Percentiles rank a stretch among this genome's conserved stretches.
Evolutionary conservation across 2,113 vertebrate genomes (phyloP).

Genomic region (Typhlomys cinereus): DNA sequence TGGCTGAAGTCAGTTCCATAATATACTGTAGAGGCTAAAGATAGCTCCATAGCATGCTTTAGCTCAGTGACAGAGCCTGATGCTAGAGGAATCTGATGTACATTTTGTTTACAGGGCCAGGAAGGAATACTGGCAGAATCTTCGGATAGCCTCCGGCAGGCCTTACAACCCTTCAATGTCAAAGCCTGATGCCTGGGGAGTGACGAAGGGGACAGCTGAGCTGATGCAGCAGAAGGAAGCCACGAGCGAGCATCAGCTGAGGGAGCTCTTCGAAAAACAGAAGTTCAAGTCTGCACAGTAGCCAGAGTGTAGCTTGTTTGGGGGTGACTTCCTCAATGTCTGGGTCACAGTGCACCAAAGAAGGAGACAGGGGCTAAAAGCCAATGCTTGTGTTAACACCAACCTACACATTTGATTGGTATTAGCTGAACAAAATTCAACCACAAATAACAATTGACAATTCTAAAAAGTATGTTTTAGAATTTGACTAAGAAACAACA

Average conservation of each 20-base stretch:
- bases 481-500: slow-evolving; percentile 43
- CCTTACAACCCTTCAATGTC: slow-evolving; percentile 93
- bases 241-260: slow-evolving; percentile 92
- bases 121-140: slow-evolving; percentile 95
- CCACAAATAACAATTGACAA: neutral
- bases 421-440: neutral
- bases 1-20: neutral
- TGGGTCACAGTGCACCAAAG: neutral
- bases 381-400: neutral
- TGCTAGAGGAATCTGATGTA: neutral
- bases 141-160: slow-evolving; percentile 94
- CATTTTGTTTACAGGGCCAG: slow-evolving; percentile 88
- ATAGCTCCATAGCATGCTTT: neutral
- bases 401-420: neutral
- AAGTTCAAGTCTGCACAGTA: slow-evolving; percentile 76
- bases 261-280: slow-evolving; percentile 90
- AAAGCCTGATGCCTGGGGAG: slow-evolving; percentile 93
- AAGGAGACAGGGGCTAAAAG: neutral
- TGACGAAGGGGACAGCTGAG: slow-evolving; percentile 93
- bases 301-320: neutral
- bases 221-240: slow-evolving; percentile 97
- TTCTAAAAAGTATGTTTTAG: slow-evolving; percentile 1
- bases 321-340: neutral
- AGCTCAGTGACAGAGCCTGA: neutral
- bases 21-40: neutral